Base-by-base conservation (phyloP, 2,888 invertebrate species). In the Macaria notata region DNA sequence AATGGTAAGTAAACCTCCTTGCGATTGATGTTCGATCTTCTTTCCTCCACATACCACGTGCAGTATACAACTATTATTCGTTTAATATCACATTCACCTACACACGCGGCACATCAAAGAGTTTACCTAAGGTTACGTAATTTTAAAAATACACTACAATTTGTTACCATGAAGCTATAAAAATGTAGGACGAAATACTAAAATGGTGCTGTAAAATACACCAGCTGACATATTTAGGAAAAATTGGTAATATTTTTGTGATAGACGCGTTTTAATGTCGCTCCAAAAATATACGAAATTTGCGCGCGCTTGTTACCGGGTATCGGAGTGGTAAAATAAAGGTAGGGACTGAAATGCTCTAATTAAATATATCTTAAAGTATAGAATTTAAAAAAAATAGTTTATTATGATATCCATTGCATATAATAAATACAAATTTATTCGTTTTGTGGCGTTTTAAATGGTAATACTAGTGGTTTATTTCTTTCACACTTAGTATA, bases 171-270 rank as follows among this genome's bases (percentile, higher is more conserved):
- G 43, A 50, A 44, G 9, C 50, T 29, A 9, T 43, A 38, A 50
- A 50, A 52, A 29, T 49, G 46, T 30, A 49, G 46, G n/a, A 4
- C 41, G 51, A 42, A 31, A 36, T 41, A 45, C 9, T 36, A 46
- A 49, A 57, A 49, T 44, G 45, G 19, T 33, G 36, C 19, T 29
- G 8, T 53, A 53, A 49, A 50, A 43, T n/a, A 31, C 38, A 46
- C 19, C 41, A 31, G 9, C 48, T 7, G 33, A 51, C 33, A 49
- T 53, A 47, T 52, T 57, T 46, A 53, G 45, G 33, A 45, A 8
- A 57, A 52, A 51, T 51, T 51, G 45, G 52, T 57, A 49, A 53
- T 47, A 49, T 42, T 45, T 52, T 39, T 39, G 31, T 41, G 33
- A 52, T 46, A 52, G 52, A 46, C 46, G 36, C 39, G 46, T 50